Conservation (phyloP, 2,888 invertebrate genomes). For the Drosophila cognata region DNA sequence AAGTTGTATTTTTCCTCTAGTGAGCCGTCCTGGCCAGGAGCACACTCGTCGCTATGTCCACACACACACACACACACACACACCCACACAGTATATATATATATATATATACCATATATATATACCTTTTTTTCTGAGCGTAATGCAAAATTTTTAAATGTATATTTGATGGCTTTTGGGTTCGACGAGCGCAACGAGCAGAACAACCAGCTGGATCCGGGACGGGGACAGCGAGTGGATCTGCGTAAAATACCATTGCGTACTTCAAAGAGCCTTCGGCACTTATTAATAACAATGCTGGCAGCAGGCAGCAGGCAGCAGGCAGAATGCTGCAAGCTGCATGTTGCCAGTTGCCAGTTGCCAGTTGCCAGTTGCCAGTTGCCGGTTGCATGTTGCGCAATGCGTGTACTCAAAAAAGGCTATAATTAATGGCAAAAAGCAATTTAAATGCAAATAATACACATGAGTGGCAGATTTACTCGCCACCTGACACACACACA, state of each 20-base stretch:
- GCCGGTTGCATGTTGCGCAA: constrained; percentile 16
- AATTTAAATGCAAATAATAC: constrained; percentile 56
- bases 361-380: neutral
- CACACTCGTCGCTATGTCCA: neutral
- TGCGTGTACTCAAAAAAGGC: constrained; percentile 41
- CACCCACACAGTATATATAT: neutral
- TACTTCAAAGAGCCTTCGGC: constrained; percentile 48
- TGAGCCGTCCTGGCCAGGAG: neutral
- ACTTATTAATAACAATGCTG: constrained; percentile 46
- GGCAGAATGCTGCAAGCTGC: constrained; percentile 13
- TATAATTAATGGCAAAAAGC: constrained; percentile 46
- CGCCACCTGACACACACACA: constrained; percentile 8
- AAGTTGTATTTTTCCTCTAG: neutral
- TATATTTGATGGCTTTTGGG: constrained; percentile 50
- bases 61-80: neutral
- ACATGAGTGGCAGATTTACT: constrained; percentile 39
- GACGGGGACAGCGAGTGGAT: neutral
- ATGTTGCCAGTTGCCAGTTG: constrained; percentile 6
- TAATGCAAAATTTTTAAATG: constrained; percentile 40
- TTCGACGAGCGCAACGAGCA: constrained; percentile 31
- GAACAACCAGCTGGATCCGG: neutral
- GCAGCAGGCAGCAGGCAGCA: constrained; percentile 3
- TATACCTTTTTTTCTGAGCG: constrained; percentile 3
- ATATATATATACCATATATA: neutral
- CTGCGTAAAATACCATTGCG: constrained; percentile 28